Evolutionary conservation across 2,797 vertebrate species (phyloP).

Genomic region (Spinus olivaceus): DNA sequence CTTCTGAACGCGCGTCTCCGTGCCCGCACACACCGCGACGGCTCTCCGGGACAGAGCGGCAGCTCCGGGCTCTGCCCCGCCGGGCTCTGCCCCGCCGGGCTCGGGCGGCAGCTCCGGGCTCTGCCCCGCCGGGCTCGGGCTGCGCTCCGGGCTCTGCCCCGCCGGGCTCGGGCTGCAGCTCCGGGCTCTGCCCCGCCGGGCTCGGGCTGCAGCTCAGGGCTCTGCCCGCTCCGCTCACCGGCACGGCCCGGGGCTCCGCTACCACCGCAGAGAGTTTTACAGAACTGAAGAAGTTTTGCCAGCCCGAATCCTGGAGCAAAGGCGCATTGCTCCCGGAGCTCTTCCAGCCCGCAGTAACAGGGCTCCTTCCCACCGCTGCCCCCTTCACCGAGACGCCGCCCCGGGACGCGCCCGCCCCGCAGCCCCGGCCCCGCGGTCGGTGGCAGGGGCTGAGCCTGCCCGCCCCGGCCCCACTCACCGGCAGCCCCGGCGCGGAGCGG

Average conservation of each 20-base stretch:
- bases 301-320: neutral
- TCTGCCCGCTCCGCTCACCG: neutral
- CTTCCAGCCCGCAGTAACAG: neutral
- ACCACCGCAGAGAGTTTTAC: fast-evolving
- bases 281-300: neutral
- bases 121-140: neutral
- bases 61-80: neutral
- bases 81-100: neutral
- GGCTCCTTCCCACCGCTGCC: neutral
- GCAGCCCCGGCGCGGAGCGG: neutral
- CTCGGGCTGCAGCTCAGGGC: neutral
- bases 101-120: neutral
- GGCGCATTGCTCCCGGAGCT: neutral
- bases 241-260: neutral
- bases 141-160: neutral
- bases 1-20: fast-evolving
- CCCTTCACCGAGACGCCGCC: neutral
- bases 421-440: neutral
- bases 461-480: neutral
- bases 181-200: neutral
- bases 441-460: neutral
- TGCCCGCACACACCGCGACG: neutral
- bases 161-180: neutral
- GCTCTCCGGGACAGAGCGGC: neutral
- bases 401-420: too few relatives aligned